Base-by-base conservation (phyloP, 2,797 vertebrate species). In the Ambastaia sidthimunki region DNA sequence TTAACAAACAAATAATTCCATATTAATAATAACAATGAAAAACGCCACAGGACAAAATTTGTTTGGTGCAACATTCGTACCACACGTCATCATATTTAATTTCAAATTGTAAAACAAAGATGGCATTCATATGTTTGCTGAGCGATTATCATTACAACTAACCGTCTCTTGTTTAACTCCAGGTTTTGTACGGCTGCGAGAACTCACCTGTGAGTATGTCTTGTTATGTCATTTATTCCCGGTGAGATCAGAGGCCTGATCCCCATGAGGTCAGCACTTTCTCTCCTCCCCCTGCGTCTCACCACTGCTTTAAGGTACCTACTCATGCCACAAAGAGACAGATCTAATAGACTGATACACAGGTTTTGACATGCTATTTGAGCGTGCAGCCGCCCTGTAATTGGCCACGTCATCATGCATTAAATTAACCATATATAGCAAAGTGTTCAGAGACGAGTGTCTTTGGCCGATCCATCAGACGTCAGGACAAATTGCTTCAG, bases 301-400 rank as follows among this genome's bases (percentile, higher is more conserved):
- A 62, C 78, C 50, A 59, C 82, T 88, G 91, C 89, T 92, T 93
- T 93, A 92, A 92, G 89, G 92, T 96, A 92, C 91, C 93, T 92
- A 91, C 93, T 94, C 92, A 92, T 93, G 94, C 92, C 91, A 84
- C 91, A 89, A 91, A 92, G 90, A 94, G 92, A 93, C 88, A 87
- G 91, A 95, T 92, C 93, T 94, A 95, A 94, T 94, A 91, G 91
- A 95, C 93, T 95, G 96, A 96, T 96, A 96, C 95, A 96, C 94
- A 94, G 94, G 92, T 94, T 96, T 93, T 96, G 96, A 97, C 96
- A 95, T 95, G 92, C 94, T 95, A 94, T 96, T 96, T 96, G 94
- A 96, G 94, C 93, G 90, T 93, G 88, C 91, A 90, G 92, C 93
- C 89, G 90, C 89, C 82, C 93, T 94, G 92, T 97, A 97, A 97